phyloP scores from a whole-genome alignment of 2,113 vertebrate genomes.

The Carassius gibelio region DNA sequence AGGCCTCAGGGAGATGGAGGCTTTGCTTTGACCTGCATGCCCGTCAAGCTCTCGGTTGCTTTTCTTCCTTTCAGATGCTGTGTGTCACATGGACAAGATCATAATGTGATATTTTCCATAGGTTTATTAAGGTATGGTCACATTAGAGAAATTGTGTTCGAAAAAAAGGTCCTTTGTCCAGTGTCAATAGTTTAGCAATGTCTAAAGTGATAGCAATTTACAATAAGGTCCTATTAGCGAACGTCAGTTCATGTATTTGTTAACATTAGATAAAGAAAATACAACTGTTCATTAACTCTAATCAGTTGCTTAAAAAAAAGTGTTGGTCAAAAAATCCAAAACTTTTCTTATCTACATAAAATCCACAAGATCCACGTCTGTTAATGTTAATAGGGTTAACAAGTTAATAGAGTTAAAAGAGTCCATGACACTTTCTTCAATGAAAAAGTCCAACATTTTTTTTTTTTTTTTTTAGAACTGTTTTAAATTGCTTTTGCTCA shows the following conservation, averaged over 20 bases:
- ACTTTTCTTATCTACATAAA: too few relatives aligned
- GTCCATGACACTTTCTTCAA: background rate
- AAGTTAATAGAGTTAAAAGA: too few relatives aligned
- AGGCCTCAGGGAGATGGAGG: constrained; percentile 7
- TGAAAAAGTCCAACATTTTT: background rate
- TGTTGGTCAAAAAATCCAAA: too few relatives aligned
- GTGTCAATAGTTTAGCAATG: background rate
- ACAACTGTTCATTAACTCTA: too few relatives aligned
- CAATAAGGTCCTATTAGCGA: background rate
- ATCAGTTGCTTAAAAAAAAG: too few relatives aligned
- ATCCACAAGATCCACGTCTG: too few relatives aligned
- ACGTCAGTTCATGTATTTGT: too few relatives aligned
- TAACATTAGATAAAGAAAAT: too few relatives aligned
- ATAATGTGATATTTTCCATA: background rate
- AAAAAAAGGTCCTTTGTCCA: background rate
- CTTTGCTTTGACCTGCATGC: constrained; percentile 4
- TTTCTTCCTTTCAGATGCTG: background rate
- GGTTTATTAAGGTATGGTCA: background rate
- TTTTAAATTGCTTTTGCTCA: too few relatives aligned
- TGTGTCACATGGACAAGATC: background rate
- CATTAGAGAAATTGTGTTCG: background rate
- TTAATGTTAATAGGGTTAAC: too few relatives aligned
- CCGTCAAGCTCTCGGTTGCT: background rate
- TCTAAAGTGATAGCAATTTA: background rate
- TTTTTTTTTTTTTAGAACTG: too few relatives aligned